A percentile compares a stretch with the other conserved stretches of the same genome.
Conservation (phyloP, 2,113 vertebrate species). For the Thinocorus orbignyianus region DNA sequence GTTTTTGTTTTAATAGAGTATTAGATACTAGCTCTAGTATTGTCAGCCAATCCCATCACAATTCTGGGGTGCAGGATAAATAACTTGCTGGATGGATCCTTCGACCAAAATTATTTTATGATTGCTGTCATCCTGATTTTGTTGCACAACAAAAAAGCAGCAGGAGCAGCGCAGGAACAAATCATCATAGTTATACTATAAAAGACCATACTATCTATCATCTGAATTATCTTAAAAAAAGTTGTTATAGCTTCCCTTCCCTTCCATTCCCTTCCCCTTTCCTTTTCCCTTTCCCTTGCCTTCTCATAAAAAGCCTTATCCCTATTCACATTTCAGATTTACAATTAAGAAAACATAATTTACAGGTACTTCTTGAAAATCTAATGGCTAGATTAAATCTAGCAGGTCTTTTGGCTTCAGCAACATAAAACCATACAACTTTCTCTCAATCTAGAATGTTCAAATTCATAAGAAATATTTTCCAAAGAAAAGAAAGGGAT, state of each 20-base stretch:
- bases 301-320: neutral
- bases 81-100: neutral
- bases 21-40: neutral
- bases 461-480: neutral
- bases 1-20: neutral
- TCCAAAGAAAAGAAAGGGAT: neutral
- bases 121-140: slow-evolving; percentile 8
- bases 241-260: too few relatives aligned
- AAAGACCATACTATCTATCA: neutral
- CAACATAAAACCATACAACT: neutral
- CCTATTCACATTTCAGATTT: neutral
- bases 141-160: neutral
- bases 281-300: too few relatives aligned
- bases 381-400: neutral
- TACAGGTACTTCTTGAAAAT: neutral
- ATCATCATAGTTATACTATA: neutral
- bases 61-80: neutral
- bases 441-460: neutral
- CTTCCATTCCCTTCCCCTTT: too few relatives aligned
- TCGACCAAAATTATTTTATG: neutral
- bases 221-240: neutral
- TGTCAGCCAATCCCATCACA: slow-evolving; percentile 22
- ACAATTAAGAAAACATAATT: neutral
- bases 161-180: neutral
- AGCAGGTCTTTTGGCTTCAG: neutral